These are phyloP conservation scores for Ficedula albicollis DNA, from an alignment of 2,797 vertebrate genomes.

Conservation along the genomic window DNA sequence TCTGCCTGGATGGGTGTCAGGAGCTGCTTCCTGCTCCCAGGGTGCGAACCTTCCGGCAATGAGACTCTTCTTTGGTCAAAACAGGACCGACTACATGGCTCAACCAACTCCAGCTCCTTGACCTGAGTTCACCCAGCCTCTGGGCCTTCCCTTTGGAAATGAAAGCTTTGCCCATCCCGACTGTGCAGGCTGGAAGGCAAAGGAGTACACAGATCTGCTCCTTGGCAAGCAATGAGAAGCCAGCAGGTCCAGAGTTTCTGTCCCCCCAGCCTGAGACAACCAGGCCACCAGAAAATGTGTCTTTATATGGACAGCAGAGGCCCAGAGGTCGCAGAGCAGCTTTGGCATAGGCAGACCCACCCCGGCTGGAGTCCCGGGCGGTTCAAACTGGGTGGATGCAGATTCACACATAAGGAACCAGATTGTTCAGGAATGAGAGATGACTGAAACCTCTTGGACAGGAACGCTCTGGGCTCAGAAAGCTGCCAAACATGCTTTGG, in stretches of 20 bases:
- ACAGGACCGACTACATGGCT: neutral
- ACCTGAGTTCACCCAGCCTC: constrained; percentile 16
- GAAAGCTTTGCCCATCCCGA: neutral
- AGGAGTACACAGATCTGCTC: neutral
- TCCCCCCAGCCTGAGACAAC: neutral
- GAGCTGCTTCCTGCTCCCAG: neutral
- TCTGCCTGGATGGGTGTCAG: neutral
- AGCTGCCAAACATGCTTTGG: constrained; percentile 60
- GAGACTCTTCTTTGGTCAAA: neutral
- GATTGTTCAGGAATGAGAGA: constrained; percentile 60
- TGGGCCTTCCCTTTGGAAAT: constrained; percentile 8
- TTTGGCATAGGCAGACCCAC: neutral
- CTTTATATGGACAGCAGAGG: neutral
- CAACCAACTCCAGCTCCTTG: neutral
- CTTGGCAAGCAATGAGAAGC: neutral
- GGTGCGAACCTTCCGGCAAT: neutral
- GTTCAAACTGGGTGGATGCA: constrained; percentile 56
- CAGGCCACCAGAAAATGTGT: neutral
- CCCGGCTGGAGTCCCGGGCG: neutral
- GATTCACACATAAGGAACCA: constrained; percentile 53
- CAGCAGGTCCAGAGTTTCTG: neutral
- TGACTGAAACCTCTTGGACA: constrained; percentile 68
- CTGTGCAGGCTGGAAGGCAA: neutral
- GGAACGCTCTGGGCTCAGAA: constrained; percentile 42
- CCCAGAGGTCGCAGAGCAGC: neutral